Conservation (phyloP, 1,140 invertebrate species). For the Cydia fagiglandana region DNA sequence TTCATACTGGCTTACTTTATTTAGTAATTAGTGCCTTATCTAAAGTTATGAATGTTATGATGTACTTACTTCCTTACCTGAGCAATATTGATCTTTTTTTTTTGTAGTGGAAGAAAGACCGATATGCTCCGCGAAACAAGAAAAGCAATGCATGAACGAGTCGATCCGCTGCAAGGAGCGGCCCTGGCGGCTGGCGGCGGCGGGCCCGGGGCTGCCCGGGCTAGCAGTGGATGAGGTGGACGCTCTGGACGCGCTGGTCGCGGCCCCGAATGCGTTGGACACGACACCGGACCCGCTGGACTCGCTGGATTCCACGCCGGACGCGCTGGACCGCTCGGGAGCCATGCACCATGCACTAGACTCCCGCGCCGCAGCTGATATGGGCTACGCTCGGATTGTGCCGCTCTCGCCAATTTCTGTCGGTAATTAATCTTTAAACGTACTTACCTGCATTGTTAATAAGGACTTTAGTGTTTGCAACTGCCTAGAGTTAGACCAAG, state of each 20-base stretch:
- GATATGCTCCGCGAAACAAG: slow-evolving; percentile 54
- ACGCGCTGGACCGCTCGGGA: slow-evolving; percentile 60
- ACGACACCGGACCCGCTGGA: slow-evolving; percentile 45
- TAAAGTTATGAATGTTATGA: too few relatives aligned
- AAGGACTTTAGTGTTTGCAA: too few relatives aligned
- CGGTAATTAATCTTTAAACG: slow-evolving; percentile 45
- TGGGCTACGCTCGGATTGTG: slow-evolving; percentile 21
- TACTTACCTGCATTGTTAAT: neutral
- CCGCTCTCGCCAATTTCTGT: slow-evolving; percentile 60
- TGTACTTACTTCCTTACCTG: too few relatives aligned
- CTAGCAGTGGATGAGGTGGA: neutral
- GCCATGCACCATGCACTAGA: slow-evolving; percentile 57
- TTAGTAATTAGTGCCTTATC: too few relatives aligned
- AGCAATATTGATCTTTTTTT: neutral
- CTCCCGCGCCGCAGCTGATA: slow-evolving; percentile 47
- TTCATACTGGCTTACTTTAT: too few relatives aligned
- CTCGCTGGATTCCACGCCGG: slow-evolving; percentile 49
- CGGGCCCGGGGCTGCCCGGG: neutral
- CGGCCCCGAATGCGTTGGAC: slow-evolving; percentile 34
- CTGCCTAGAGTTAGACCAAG: too few relatives aligned
- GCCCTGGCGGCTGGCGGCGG: slow-evolving; percentile 36
- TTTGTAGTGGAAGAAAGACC: slow-evolving; percentile 40
- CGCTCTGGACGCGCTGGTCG: neutral
- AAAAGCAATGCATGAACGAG: slow-evolving; percentile 66
- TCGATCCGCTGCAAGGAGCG: slow-evolving; percentile 57